Base-by-base conservation (phyloP, 2,797 vertebrate species). In the Crocidura indochinensis region DNA sequence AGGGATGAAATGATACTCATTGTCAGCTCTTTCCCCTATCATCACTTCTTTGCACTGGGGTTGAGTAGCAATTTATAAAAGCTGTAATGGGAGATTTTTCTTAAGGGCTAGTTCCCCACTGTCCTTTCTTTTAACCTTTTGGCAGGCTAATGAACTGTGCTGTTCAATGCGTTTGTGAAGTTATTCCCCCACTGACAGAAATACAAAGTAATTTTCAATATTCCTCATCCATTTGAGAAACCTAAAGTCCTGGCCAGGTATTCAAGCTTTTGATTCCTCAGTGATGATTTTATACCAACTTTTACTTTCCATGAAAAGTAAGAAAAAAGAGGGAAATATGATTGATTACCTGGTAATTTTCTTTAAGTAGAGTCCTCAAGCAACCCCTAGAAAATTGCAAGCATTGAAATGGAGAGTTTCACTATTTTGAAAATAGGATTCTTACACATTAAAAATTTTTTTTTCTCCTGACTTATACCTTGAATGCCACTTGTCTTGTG, bases 151-250 rank as follows among this genome's bases (percentile, higher is more conserved):
- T 60, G 76, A 94, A 81, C 83, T 17, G 77, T 79, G 84, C 47
- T 53, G 60, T 90, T 96, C 87, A 93, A 83, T 79, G 88, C 89
- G 92, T 96, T 92, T 95, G 95, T 95, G 93, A 96, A 96, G 95
- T 95, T 91, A 89, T 96, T 94, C 88, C 74, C 96, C 93, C 93
- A 94, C 91, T 94, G 89, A 78, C 27, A 53, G 62, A 94, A 96
- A 96, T 91, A 89, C 84, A 80, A 72, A 0, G 8, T 73, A 96
- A 95, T 90, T 80, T 96, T 87, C 0, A 0, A 79, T 89, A 91
- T 85, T 95, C 95, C 96, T 96, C 6, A 71, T 85, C 88, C 84
- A 93, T 84, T 96, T 96, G 96, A 97, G 97, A 97, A 96, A 56
- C 94, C 83, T 84, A 92, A 94, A 92, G 6, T 44, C 51, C 71